phyloP scores from a whole-genome alignment of 2,888 invertebrate species.

The Brachylomia viminalis region DNA sequence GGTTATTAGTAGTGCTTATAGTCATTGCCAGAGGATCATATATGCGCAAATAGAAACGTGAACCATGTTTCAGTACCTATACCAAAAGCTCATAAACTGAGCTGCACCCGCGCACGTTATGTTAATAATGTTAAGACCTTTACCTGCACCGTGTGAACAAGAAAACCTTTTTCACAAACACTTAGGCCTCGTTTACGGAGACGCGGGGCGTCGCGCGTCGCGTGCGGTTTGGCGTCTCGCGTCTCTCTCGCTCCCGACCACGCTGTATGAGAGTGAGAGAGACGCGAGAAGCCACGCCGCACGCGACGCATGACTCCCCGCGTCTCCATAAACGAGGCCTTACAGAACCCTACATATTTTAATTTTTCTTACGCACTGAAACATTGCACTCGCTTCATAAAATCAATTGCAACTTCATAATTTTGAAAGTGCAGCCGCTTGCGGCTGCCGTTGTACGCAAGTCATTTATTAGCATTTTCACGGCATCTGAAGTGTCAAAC shows the following conservation, averaged over 20 bases:
- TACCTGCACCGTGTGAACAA: constrained; percentile 35
- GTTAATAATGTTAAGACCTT: constrained; percentile 51
- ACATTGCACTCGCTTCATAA: constrained; percentile 22
- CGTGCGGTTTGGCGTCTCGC: too few relatives aligned
- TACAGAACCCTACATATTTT: constrained; percentile 24
- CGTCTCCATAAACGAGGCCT: too few relatives aligned
- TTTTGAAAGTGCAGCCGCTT: constrained; percentile 44
- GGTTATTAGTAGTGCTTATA: constrained; percentile 14
- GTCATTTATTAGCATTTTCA: constrained; percentile 68
- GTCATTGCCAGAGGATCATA: constrained; percentile 10
- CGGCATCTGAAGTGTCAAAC: constrained; percentile 71
- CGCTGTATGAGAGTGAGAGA: too few relatives aligned
- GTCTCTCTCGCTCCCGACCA: too few relatives aligned
- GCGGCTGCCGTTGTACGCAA: constrained; percentile 36
- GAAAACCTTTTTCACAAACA: too few relatives aligned
- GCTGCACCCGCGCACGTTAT: constrained; percentile 52
- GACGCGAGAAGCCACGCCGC: too few relatives aligned
- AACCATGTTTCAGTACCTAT: constrained; percentile 57
- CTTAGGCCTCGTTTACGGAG: too few relatives aligned
- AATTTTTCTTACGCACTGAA: constrained; percentile 13
- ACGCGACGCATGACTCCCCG: too few relatives aligned
- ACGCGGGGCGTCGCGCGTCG: too few relatives aligned
- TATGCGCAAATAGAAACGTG: constrained; percentile 50
- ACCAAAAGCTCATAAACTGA: constrained; percentile 58
- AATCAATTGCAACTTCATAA: constrained; percentile 59